Percentiles rank a stretch among this genome's conserved stretches.
Evolutionary conservation across 2,888 invertebrate species (phyloP).

Genomic region (Zaprionus bogoriensis): DNA sequence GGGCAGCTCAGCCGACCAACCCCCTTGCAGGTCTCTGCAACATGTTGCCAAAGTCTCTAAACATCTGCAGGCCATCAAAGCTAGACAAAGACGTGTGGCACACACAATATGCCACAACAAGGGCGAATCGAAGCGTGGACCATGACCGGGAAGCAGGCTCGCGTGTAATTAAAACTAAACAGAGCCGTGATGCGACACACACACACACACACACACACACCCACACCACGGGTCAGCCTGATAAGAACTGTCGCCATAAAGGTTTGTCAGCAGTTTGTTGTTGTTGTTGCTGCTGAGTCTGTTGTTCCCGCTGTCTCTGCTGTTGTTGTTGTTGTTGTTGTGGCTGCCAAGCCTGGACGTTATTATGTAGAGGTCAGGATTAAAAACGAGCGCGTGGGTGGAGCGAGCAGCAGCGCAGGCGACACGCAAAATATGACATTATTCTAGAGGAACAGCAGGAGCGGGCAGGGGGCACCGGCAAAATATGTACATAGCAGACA

Average conservation of each 20-base stretch:
- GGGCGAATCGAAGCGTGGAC: slow-evolving; percentile 47
- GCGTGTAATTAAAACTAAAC: slow-evolving; percentile 77
- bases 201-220: no score
- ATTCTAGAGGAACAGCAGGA: background rate
- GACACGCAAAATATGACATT: slow-evolving; percentile 61
- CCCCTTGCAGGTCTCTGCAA: slow-evolving; percentile 1
- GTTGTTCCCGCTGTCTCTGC: background rate
- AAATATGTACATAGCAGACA: slow-evolving; percentile 33
- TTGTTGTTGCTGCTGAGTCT: slow-evolving; percentile 4
- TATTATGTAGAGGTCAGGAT: slow-evolving; percentile 70
- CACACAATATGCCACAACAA: slow-evolving; percentile 12
- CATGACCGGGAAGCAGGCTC: slow-evolving; percentile 56
- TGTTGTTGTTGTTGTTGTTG: slow-evolving; percentile 1
- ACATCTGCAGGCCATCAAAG: background rate
- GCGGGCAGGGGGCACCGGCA: background rate
- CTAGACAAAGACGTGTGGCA: background rate
- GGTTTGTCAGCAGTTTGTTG: slow-evolving; percentile 56
- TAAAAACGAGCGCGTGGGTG: slow-evolving; percentile 36
- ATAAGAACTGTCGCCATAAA: slow-evolving; percentile 49
- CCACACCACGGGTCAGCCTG: slow-evolving; percentile 32
- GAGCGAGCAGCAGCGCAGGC: slow-evolving; percentile 4
- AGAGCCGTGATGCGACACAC: slow-evolving; percentile 37
- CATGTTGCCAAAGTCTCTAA: slow-evolving; percentile 11
- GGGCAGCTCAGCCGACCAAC: background rate
- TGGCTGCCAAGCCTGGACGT: slow-evolving; percentile 24